phyloP scores from a whole-genome alignment of 2,888 invertebrate genomes.

The Coecobrya sp. region DNA sequence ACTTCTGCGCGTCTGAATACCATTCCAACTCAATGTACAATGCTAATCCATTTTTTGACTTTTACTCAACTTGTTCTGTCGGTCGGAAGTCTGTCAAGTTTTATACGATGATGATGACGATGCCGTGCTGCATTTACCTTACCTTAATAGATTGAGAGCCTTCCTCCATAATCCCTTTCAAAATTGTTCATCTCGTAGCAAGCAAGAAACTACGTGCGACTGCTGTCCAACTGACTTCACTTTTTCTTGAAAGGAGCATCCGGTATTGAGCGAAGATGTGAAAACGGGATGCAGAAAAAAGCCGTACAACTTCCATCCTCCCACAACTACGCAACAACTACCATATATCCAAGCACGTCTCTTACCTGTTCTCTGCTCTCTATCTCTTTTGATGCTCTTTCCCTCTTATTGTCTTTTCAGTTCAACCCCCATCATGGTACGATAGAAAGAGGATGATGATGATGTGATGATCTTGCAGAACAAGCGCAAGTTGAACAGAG shows the following conservation, averaged over 20 bases:
- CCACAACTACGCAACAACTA: conserved; percentile 57
- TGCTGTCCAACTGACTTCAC: conserved; percentile 80
- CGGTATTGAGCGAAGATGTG: conserved; percentile 76
- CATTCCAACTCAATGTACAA: background rate
- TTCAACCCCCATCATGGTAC: background rate
- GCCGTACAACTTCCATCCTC: conserved; percentile 78
- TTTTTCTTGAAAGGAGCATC: conserved; percentile 76
- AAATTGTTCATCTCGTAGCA: conserved; percentile 50
- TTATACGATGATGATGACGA: conserved; percentile 16
- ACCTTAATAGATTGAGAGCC: conserved; percentile 17
- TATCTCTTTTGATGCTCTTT: conserved; percentile 35
- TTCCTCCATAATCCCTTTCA: background rate
- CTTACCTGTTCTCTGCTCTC: background rate
- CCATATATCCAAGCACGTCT: conserved; percentile 29
- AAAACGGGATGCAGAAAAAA: conserved; percentile 77
- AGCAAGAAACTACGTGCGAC: conserved; percentile 69
- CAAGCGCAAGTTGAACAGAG: conserved; percentile 65
- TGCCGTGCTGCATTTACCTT: conserved; percentile 36
- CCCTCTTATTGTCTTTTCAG: conserved; percentile 1
- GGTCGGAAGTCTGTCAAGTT: conserved; percentile 62
- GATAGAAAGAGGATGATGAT: conserved; percentile 6
- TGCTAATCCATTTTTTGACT: conserved; percentile 60
- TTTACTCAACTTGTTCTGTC: conserved; percentile 49
- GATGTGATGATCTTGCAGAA: conserved; percentile 72
- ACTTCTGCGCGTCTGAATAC: background rate